Evolutionary conservation across 2,797 vertebrate genomes (phyloP).

Genomic region (Parambassis ranga): DNA sequence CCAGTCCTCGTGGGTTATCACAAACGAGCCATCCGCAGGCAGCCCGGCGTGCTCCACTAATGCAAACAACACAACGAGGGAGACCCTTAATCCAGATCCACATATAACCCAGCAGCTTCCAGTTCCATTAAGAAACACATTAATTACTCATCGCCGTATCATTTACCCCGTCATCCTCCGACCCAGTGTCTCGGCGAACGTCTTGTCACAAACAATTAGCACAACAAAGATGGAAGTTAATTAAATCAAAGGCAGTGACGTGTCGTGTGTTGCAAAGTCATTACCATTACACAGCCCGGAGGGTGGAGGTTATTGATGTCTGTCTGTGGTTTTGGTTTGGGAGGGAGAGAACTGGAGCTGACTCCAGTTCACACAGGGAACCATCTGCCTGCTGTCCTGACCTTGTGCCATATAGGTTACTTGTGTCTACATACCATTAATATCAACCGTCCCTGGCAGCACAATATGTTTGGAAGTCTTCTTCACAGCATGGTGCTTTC

Average conservation of each 20-base stretch:
- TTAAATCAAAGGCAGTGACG: constrained; percentile 73
- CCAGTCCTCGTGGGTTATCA: constrained; percentile 48
- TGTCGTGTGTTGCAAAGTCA: constrained; percentile 71
- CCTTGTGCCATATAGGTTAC: constrained; percentile 23
- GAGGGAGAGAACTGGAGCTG: constrained; percentile 17
- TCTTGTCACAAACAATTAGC: constrained; percentile 84
- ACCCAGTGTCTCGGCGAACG: constrained; percentile 48
- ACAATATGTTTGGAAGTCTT: too few relatives aligned
- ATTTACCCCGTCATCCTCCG: constrained; percentile 61
- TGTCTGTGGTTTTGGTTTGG: constrained; percentile 29
- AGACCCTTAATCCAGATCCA: too few relatives aligned
- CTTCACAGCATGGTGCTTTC: too few relatives aligned
- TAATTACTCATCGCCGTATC: constrained; percentile 72
- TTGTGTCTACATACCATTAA: constrained; percentile 3
- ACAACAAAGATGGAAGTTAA: constrained; percentile 76
- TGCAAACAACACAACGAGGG: constrained; percentile 9
- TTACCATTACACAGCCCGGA: constrained; percentile 51
- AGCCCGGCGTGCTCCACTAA: constrained; percentile 7
- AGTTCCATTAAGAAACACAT: constrained; percentile 78
- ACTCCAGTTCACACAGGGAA: constrained; percentile 50
- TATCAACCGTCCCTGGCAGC: too few relatives aligned
- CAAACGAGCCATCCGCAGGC: constrained; percentile 46
- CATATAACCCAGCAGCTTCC: constrained; percentile 57
- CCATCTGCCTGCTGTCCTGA: constrained; percentile 58
- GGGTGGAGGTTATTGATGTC: constrained; percentile 57